Conservation (phyloP, 2,888 invertebrate species). For the Ormyrus thymus region DNA sequence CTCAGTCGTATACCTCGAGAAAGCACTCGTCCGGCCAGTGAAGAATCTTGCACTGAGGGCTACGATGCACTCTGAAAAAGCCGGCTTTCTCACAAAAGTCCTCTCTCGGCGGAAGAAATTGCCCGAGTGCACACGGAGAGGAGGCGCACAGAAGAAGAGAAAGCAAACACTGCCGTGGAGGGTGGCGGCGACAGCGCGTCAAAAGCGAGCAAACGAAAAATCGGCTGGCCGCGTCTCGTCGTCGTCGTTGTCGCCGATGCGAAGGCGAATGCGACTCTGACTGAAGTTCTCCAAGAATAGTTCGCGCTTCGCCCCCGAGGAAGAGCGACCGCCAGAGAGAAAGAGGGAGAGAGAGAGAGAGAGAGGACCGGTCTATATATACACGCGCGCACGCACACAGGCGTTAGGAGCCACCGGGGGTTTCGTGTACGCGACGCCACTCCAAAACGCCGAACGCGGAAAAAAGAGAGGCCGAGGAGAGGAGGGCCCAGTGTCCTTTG, state of each 20-base stretch:
- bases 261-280: slow-evolving; percentile 70
- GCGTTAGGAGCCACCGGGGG: slow-evolving; percentile 6
- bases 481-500: slow-evolving; percentile 17
- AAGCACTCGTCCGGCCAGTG: too few relatives aligned
- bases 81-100: too few relatives aligned
- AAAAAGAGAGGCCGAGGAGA: slow-evolving; percentile 9
- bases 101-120: too few relatives aligned
- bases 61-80: too few relatives aligned
- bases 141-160: too few relatives aligned
- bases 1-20: too few relatives aligned
- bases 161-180: too few relatives aligned
- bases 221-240: slow-evolving; percentile 14
- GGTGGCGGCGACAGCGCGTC: too few relatives aligned
- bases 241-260: slow-evolving; percentile 59
- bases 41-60: too few relatives aligned
- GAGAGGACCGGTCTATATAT: slow-evolving; percentile 61
- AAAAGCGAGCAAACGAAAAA: background rate
- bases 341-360: slow-evolving; percentile 22
- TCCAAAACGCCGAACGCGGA: slow-evolving; percentile 7
- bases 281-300: slow-evolving; percentile 74
- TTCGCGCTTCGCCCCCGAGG: slow-evolving; percentile 64
- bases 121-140: too few relatives aligned
- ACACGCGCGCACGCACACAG: slow-evolving; percentile 52
- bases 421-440: background rate
- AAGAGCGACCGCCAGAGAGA: slow-evolving; percentile 54